phyloP scores from a whole-genome alignment of 2,797 vertebrate genomes.

The Apogon talboti region DNA sequence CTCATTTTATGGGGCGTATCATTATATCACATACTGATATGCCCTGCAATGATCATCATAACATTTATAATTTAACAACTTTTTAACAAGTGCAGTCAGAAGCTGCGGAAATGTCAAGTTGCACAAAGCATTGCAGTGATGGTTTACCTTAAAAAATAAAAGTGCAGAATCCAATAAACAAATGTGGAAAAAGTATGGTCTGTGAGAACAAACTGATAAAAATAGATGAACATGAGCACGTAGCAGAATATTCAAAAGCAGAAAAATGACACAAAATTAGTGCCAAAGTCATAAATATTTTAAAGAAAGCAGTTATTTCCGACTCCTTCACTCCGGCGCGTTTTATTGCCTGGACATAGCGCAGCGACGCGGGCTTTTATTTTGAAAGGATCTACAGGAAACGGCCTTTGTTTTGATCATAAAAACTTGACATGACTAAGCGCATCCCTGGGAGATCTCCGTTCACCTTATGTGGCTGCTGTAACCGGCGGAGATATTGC shows the following conservation, averaged over 20 bases:
- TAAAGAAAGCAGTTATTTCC: no score
- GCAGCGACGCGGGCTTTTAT: slow-evolving; percentile 11
- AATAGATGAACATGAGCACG: no score
- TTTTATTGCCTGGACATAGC: no score
- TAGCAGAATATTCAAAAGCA: no score
- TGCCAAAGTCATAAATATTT: no score
- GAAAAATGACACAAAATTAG: no score
- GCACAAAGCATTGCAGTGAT: background rate
- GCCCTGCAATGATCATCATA: background rate
- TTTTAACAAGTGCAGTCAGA: slow-evolving; percentile 11
- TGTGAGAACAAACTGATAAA: no score
- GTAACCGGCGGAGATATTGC: slow-evolving; percentile 74
- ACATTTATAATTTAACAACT: background rate
- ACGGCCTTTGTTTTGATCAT: slow-evolving; percentile 11
- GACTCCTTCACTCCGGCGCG: no score
- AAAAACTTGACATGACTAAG: slow-evolving; percentile 2
- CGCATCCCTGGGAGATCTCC: background rate
- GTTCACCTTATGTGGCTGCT: slow-evolving; percentile 56
- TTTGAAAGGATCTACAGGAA: slow-evolving; percentile 26
- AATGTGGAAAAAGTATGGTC: background rate
- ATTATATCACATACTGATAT: background rate
- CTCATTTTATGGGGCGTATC: background rate
- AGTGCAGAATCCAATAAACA: background rate
- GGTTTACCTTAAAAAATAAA: slow-evolving; percentile 34
- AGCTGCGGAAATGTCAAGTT: slow-evolving; percentile 3